These are phyloP conservation scores for Mimas tiliae DNA, from an alignment of 2,888 invertebrate species.

Conservation along the genomic window DNA sequence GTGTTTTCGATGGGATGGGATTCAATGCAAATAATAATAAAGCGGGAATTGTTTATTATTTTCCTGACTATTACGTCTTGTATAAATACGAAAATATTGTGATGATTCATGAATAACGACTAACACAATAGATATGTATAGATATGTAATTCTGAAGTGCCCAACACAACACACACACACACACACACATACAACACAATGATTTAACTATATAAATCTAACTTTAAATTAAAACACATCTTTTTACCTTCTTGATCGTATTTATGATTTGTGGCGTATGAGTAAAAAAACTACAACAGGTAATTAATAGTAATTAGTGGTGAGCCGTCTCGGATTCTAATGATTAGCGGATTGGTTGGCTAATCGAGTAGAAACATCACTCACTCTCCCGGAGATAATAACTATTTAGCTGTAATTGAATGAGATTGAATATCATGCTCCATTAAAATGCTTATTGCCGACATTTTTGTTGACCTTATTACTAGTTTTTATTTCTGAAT, in stretches of 20 bases:
- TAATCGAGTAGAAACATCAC: conserved; percentile 14
- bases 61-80: too few relatives aligned
- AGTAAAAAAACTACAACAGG: conserved; percentile 2
- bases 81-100: too few relatives aligned
- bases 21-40: too few relatives aligned
- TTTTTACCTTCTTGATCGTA: not conserved
- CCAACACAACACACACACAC: too few relatives aligned
- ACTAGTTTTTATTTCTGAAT: not conserved
- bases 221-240: not conserved
- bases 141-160: too few relatives aligned
- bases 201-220: conserved; percentile 5
- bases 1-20: too few relatives aligned
- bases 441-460: not conserved
- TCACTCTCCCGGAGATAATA: conserved; percentile 11
- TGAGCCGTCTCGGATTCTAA: conserved; percentile 9
- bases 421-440: not conserved
- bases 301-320: conserved; percentile 16
- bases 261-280: not conserved
- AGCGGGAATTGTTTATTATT: too few relatives aligned
- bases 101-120: too few relatives aligned
- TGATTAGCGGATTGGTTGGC: conserved; percentile 6
- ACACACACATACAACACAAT: too few relatives aligned
- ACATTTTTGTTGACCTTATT: not conserved
- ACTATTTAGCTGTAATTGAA: conserved; percentile 10
- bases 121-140: too few relatives aligned